phyloP scores from a whole-genome alignment of 2,113 vertebrate species.

The Hepsetus odoe region DNA sequence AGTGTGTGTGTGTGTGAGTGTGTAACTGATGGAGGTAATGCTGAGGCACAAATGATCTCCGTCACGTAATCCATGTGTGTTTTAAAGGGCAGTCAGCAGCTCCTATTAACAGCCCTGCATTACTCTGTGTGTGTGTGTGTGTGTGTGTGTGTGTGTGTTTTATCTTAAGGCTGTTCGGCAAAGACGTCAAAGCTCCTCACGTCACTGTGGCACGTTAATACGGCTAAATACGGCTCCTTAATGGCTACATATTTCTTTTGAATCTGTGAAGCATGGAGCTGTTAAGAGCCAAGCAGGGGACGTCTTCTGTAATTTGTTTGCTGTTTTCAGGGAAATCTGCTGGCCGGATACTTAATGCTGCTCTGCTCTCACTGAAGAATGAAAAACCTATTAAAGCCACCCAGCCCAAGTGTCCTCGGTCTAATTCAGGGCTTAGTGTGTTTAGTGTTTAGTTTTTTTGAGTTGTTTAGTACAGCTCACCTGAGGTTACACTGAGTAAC shows the following conservation, averaged over 20 bases:
- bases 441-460: too few species aligned
- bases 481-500: too few species aligned
- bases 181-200: slow-evolving; percentile 37
- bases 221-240: slow-evolving; percentile 41
- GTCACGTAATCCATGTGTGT: slow-evolving; percentile 41
- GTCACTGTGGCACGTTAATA: slow-evolving; percentile 42
- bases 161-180: slow-evolving; percentile 38
- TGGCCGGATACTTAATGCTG: slow-evolving; percentile 31
- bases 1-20: background rate
- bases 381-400: background rate
- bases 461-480: too few species aligned
- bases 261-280: slow-evolving; percentile 30
- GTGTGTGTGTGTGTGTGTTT: background rate
- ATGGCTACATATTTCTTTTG: slow-evolving; percentile 41
- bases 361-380: slow-evolving; percentile 10
- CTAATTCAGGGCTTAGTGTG: too few species aligned
- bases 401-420: background rate
- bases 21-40: slow-evolving; percentile 9
- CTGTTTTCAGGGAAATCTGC: slow-evolving; percentile 40
- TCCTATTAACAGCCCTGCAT: slow-evolving; percentile 49
- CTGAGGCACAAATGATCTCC: slow-evolving; percentile 32
- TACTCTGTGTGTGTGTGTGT: background rate
- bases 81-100: slow-evolving; percentile 41
- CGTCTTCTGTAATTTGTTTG: slow-evolving; percentile 40
- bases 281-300: slow-evolving; percentile 30